Base-by-base conservation (phyloP, 2,797 vertebrate species). In the Tinamus major region DNA sequence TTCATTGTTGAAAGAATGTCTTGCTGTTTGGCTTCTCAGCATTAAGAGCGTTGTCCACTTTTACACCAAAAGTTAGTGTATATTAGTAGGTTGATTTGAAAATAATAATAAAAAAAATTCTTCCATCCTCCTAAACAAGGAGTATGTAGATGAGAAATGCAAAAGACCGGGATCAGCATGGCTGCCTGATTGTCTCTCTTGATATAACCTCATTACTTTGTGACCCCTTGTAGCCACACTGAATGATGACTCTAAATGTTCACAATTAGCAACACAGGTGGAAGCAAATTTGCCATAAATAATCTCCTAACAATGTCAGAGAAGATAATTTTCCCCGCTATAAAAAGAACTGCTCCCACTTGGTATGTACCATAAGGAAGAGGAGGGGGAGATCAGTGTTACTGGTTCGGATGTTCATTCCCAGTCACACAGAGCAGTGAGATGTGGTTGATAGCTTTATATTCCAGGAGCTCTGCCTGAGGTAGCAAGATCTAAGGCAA, bases 261-360 rank as follows among this genome's bases (percentile, higher is more conserved):
- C 69, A 39, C 58, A 85, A 62, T 92, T 94, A 93, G 27, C 63
- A 83, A 76, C 65, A 68, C 87, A 92, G 82, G 87, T 95, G 92
- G 84, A 94, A 89, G 71, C 27, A 94, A 95, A 95, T 95, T 85
- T 96, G 68, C 79, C 87, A 95, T 96, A 87, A 93, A 95, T 94
- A 94, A 89, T 74, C 63, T 68, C 59, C 49, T 83, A 96, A 91
- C 85, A 59, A 65, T 87, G 93, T 82, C 81, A 70, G 77, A 92
- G 62, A 46, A 42, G 78, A 86, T 65, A 68, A 87, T 92, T 90
- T 95, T 81, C 49, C 42, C 78, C 42, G 83, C 53, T 76, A 15
- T 72, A 71, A 95, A 23, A 49, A 89, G 80, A 64, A 80, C 62
- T 82, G 69, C 81, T 86, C 79, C 80, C 80, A 27, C 70, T 93